These are phyloP conservation scores for Clarias macrocephalus DNA, from an alignment of 2,113 vertebrate species.

Conservation along the genomic window DNA sequence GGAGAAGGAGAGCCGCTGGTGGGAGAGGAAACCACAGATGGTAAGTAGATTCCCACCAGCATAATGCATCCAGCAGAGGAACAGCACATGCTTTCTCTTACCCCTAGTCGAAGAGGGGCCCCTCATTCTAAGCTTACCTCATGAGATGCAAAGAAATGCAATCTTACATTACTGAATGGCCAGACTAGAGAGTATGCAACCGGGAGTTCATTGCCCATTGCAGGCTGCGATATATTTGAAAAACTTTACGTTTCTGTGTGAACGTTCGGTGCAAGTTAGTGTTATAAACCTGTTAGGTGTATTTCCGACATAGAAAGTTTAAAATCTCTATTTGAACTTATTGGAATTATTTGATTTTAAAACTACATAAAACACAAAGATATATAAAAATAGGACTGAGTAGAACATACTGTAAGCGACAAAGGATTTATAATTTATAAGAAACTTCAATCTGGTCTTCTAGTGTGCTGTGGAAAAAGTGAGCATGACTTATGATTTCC, in stretches of 20 bases:
- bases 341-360: not conserved
- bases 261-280: not conserved
- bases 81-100: not conserved
- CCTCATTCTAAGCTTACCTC: slow-evolving; percentile 44
- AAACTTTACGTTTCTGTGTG: not conserved
- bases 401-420: slow-evolving; percentile 27
- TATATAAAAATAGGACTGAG: slow-evolving; percentile 13
- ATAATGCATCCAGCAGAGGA: slow-evolving; percentile 45
- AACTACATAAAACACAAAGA: not conserved
- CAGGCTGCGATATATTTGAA: not conserved
- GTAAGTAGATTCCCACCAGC: slow-evolving; percentile 70
- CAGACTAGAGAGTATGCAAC: not conserved
- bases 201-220: not conserved
- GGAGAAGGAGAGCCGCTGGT: slow-evolving; percentile 87
- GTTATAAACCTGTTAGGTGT: not conserved
- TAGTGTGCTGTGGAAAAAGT: slow-evolving; percentile 50
- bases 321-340: not conserved
- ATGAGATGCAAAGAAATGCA: slow-evolving; percentile 9
- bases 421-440: slow-evolving; percentile 18
- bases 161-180: slow-evolving; percentile 10
- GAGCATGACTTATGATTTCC: slow-evolving; percentile 28
- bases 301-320: not conserved
- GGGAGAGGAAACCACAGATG: slow-evolving; percentile 90
- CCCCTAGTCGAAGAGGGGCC: slow-evolving; percentile 34
- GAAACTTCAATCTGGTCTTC: slow-evolving; percentile 23